Conservation (phyloP, 2,888 invertebrate genomes). For the Andrena praecox region DNA sequence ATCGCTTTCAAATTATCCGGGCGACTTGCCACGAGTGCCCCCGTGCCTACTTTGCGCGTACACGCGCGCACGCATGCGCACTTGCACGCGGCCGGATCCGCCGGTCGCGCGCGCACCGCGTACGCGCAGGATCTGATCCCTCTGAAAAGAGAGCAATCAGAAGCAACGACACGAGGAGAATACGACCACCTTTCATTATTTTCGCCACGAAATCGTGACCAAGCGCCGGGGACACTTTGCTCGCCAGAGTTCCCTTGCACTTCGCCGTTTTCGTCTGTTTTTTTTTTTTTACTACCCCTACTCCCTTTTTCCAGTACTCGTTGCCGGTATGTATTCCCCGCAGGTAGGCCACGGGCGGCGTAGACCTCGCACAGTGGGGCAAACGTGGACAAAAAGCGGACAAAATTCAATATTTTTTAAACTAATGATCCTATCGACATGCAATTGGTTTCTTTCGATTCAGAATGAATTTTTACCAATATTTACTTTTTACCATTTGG, state of each 20-base stretch:
- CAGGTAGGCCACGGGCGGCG: not conserved
- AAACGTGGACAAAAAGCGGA: too few relatives aligned
- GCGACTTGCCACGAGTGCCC: slow-evolving; percentile 82
- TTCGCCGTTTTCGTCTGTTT: slow-evolving; percentile 14
- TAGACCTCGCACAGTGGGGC: not conserved
- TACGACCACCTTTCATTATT: slow-evolving; percentile 73
- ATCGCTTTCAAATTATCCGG: slow-evolving; percentile 85
- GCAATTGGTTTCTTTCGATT: too few relatives aligned
- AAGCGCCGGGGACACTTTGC: slow-evolving; percentile 44
- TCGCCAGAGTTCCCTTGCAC: slow-evolving; percentile 4
- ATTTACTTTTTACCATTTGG: too few relatives aligned
- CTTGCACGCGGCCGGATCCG: not conserved
- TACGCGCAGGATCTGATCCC: slow-evolving; percentile 31
- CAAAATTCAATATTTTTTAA: too few relatives aligned
- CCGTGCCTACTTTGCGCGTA: slow-evolving; percentile 59
- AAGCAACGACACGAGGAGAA: slow-evolving; percentile 28
- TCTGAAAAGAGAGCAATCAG: slow-evolving; percentile 51
- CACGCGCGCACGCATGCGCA: slow-evolving; percentile 45
- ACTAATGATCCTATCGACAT: too few relatives aligned
- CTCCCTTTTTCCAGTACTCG: not conserved
- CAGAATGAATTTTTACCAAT: too few relatives aligned
- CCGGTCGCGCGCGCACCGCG: slow-evolving; percentile 15
- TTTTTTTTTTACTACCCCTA: not conserved
- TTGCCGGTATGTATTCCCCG: not conserved
- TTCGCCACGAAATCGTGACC: slow-evolving; percentile 61